phyloP scores from a whole-genome alignment of 1,140 invertebrate genomes.

The Cyrtorhinus lividipennis region DNA sequence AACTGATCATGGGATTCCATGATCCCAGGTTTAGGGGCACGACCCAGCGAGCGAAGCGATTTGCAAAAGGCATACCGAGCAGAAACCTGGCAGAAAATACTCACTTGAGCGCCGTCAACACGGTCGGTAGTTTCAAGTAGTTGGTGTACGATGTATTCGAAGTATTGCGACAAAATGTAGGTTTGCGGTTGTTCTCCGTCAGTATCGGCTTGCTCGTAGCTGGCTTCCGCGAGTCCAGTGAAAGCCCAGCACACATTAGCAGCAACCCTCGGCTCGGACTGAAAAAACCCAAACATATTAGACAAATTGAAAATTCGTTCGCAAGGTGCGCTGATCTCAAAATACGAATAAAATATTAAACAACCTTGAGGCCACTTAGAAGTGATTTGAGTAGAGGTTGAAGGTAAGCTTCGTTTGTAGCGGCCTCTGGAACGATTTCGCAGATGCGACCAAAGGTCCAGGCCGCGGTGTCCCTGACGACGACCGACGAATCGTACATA shows the following conservation, averaged over 20 bases:
- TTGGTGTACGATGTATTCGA: constrained; percentile 82
- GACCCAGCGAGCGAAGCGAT: no score
- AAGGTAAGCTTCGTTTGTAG: constrained; percentile 76
- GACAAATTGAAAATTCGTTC: background rate
- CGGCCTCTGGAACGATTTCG: constrained; percentile 91
- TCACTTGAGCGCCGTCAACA: constrained; percentile 55
- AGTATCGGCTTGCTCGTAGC: constrained; percentile 65
- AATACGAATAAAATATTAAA: background rate
- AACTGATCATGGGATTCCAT: no score
- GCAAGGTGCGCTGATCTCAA: no score
- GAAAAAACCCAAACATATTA: constrained; percentile 14
- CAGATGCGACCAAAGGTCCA: constrained; percentile 98
- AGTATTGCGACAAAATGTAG: constrained; percentile 84
- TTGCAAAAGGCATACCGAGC: no score
- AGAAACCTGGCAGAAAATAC: no score
- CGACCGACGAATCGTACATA: constrained; percentile 84
- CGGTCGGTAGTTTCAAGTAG: constrained; percentile 90
- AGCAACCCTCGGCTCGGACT: constrained; percentile 85
- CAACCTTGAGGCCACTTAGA: constrained; percentile 63
- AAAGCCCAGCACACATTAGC: constrained; percentile 99
- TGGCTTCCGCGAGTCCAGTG: constrained; percentile 91
- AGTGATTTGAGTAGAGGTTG: constrained; percentile 77
- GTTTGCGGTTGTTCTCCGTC: constrained; percentile 77
- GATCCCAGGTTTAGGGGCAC: no score
- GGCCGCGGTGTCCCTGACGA: constrained; percentile 90